A percentile compares a stretch with the other conserved stretches of the same genome.
Evolutionary conservation across 2,797 vertebrate species (phyloP).

Genomic region (Bradypodion pumilum): DNA sequence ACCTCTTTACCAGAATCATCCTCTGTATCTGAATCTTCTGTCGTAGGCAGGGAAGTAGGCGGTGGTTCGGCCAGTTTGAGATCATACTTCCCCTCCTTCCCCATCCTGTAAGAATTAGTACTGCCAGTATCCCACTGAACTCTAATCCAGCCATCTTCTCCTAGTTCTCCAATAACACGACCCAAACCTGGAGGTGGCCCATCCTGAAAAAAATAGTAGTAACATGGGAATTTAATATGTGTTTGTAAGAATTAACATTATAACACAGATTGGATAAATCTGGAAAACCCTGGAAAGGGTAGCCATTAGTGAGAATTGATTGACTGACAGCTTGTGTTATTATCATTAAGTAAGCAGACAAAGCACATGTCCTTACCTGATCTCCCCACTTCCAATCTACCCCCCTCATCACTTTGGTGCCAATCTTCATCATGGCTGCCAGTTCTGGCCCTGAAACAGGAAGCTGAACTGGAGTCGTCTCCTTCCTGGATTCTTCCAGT

Average conservation of each 20-base stretch:
- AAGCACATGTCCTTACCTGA: slow-evolving; percentile 81
- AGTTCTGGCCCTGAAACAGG: slow-evolving; percentile 95
- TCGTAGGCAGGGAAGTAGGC: slow-evolving; percentile 81
- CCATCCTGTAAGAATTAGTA: slow-evolving; percentile 99
- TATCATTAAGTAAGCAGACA: not conserved
- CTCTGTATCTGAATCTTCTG: slow-evolving; percentile 95
- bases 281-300: no score
- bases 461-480: slow-evolving; percentile 85
- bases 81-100: slow-evolving; percentile 98
- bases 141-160: slow-evolving; percentile 97
- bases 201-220: slow-evolving; percentile 75
- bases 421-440: slow-evolving; percentile 98
- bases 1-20: slow-evolving; percentile 86
- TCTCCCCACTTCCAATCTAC: slow-evolving; percentile 99
- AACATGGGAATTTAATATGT: not conserved
- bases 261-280: not conserved
- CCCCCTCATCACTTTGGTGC: slow-evolving; percentile 95
- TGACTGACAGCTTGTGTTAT: no score
- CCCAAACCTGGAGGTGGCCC: slow-evolving; percentile 95
- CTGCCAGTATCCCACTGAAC: slow-evolving; percentile 99
- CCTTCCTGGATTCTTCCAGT: slow-evolving; percentile 94
- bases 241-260: not conserved
- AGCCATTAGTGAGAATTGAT: no score
- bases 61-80: slow-evolving; percentile 94
- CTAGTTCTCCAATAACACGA: slow-evolving; percentile 94